Base-by-base conservation (phyloP, 2,113 vertebrate genomes). In the Rhinogobius similis region DNA sequence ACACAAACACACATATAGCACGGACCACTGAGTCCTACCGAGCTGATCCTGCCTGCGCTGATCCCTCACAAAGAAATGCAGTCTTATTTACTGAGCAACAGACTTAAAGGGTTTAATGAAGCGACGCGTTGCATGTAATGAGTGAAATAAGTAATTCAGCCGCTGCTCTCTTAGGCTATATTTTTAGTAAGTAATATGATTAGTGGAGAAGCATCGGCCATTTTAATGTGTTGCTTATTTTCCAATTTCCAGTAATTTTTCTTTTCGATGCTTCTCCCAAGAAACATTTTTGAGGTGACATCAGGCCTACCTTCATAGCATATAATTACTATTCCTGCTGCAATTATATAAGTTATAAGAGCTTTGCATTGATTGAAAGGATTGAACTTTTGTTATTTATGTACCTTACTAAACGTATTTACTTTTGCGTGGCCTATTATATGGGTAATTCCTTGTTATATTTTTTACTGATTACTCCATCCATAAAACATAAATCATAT, bases 11-110 rank as follows among this genome's bases (percentile, higher is more conserved):
- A 65, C 67, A 58, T 44, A 63, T 46, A 69, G 53, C 62, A 78
- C 69, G 73, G 81, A 71, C 79, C 77, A 74, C 71, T 71, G 74
- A 10, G 18, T 67, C 73, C 66, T 78, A 72, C 85, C 75, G 76
- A 50, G 46, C 46, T 10, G 46, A 50, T 50, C 46, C 84, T 85
- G 83, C 62, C 23, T 26, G 23, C 76, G 56, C 71, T 70, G 71
- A 68, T 56, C 6, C 63, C 23, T 41, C 68, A 11, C 67, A 68
- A 66, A 20, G 21, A 59, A 67, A 75, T 61, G 62, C 58, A 14
- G 48, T 41, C 29, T 62, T 29, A 70, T 68, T 65, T 79, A 56
- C 63, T 3, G 65, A 32, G 52, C n/a, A 32, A 9, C 32, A 63
- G 36, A 20, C 41, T 71, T 61, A 44, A 77, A 72, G 10, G n/a